Conservation (phyloP, 2,888 invertebrate genomes). For the Dioctria linearis region DNA sequence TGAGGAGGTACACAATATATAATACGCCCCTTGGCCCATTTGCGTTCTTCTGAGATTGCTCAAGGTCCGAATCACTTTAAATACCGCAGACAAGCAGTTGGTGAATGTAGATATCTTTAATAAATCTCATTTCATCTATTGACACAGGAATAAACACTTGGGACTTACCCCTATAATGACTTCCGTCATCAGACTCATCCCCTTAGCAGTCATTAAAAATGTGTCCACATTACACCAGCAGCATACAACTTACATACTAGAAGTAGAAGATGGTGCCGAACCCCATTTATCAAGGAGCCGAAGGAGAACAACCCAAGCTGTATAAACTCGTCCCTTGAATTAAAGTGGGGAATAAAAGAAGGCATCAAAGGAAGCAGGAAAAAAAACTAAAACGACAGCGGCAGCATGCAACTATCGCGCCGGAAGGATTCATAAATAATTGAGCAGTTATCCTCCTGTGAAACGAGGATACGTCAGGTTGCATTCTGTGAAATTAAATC, state of each 20-base stretch:
- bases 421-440: slow-evolving; percentile 34
- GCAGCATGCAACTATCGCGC: no score
- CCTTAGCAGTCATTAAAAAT: not conserved
- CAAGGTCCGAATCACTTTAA: slow-evolving; percentile 19
- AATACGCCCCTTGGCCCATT: not conserved
- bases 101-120: slow-evolving; percentile 33
- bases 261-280: no score
- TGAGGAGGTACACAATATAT: not conserved
- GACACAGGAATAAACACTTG: not conserved
- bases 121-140: slow-evolving; percentile 38
- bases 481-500: slow-evolving; percentile 43
- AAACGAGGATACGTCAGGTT: slow-evolving; percentile 48
- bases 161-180: slow-evolving; percentile 27
- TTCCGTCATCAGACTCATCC: slow-evolving; percentile 29
- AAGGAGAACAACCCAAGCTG: not conserved
- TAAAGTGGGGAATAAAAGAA: not conserved
- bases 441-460: slow-evolving; percentile 43
- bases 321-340: slow-evolving; percentile 9
- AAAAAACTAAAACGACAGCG: no score
- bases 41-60: not conserved
- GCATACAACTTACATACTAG: no score
- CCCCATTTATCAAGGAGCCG: not conserved
- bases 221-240: no score
- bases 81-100: not conserved
- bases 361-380: not conserved